Conservation (phyloP, 1,140 invertebrate genomes). For the Leptinotarsa defecta region DNA sequence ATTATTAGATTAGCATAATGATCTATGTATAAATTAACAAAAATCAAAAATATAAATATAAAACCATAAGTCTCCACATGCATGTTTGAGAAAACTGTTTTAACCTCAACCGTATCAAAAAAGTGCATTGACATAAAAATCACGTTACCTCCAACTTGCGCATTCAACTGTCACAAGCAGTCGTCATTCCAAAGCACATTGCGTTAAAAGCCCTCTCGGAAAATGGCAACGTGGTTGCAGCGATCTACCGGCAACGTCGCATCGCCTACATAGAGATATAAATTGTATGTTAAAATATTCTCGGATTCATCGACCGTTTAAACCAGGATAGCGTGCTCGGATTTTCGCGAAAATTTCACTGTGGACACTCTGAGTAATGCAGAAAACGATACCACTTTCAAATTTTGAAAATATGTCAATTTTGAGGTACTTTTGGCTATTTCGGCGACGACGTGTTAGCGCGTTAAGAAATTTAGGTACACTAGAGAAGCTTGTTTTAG, state of each 20-base stretch:
- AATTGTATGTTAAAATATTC: slow-evolving; percentile 53
- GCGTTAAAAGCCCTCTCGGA: slow-evolving; percentile 46
- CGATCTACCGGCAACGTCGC: slow-evolving; percentile 45
- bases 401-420: slow-evolving; percentile 32
- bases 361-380: slow-evolving; percentile 15
- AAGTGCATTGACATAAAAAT: slow-evolving; percentile 50
- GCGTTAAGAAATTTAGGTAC: slow-evolving; percentile 43
- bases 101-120: slow-evolving; percentile 13
- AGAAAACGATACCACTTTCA: slow-evolving; percentile 38
- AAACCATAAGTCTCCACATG: too few relatives aligned
- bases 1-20: too few relatives aligned
- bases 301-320: slow-evolving; percentile 42
- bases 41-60: too few relatives aligned
- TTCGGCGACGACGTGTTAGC: slow-evolving; percentile 42
- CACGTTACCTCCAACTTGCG: slow-evolving; percentile 52
- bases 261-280: slow-evolving; percentile 54
- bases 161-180: slow-evolving; percentile 49
- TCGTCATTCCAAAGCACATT: slow-evolving; percentile 42
- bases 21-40: too few relatives aligned
- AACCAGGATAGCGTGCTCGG: slow-evolving; percentile 30
- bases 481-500: slow-evolving; percentile 46
- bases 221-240: slow-evolving; percentile 39
- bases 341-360: slow-evolving; percentile 47
- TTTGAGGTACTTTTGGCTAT: slow-evolving; percentile 36
- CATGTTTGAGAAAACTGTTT: background rate